phyloP scores from a whole-genome alignment of 1,140 invertebrate species.

The Phthorimaea operculella region DNA sequence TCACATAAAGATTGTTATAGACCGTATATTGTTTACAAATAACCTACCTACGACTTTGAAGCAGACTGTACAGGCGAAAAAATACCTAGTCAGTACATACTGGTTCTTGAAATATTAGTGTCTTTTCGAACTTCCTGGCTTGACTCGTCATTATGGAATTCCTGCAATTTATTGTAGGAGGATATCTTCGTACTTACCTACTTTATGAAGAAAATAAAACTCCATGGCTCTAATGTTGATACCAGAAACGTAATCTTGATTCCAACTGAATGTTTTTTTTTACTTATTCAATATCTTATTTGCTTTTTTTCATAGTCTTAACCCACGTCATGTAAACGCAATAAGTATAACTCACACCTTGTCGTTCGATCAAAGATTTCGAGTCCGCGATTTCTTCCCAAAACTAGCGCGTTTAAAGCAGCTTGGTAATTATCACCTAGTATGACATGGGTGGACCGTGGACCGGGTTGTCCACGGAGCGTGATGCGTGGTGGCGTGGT shows the following conservation, averaged over 20 bases:
- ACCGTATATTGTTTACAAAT: not conserved
- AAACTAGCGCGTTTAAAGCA: not conserved
- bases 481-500: not conserved
- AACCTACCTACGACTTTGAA: not conserved
- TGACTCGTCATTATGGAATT: not conserved
- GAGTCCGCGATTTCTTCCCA: not conserved
- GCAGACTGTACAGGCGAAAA: not conserved
- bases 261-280: no score
- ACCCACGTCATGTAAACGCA: no score
- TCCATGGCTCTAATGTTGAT: no score
- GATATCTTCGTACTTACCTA: no score
- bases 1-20: not conserved
- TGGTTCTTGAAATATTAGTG: conserved; percentile 18
- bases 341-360: no score
- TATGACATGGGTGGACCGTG: not conserved
- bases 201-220: no score
- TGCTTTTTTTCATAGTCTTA: no score
- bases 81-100: conserved; percentile 5
- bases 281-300: no score
- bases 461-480: not conserved
- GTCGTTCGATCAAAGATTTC: no score
- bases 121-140: conserved; percentile 18
- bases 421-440: not conserved
- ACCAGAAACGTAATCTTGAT: no score
- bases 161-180: no score